Conservation (phyloP, 2,113 vertebrate species). For the Grallaria varia region DNA sequence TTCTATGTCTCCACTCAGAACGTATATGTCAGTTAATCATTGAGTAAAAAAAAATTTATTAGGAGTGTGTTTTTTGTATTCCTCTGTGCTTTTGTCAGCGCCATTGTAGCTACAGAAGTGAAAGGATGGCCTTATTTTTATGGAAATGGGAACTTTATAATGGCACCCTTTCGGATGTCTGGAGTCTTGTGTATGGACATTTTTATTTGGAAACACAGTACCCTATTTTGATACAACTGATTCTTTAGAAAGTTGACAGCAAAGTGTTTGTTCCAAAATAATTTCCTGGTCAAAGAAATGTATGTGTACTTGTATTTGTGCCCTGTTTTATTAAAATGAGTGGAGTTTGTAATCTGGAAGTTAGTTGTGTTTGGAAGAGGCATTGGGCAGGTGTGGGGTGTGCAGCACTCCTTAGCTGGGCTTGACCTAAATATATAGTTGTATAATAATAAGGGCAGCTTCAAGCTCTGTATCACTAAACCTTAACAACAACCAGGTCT, state of each 20-base stretch:
- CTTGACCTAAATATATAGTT: background rate
- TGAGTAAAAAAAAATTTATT: background rate
- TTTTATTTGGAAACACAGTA: background rate
- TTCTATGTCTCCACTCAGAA: fast-evolving
- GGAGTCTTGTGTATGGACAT: background rate
- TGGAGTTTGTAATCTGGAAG: background rate
- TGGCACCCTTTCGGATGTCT: background rate
- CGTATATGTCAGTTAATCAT: background rate
- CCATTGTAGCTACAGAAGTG: background rate
- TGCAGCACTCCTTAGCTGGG: background rate
- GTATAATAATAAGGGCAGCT: background rate
- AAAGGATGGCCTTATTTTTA: background rate
- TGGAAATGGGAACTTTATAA: fast-evolving
- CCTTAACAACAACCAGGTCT: background rate
- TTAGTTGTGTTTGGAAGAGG: background rate
- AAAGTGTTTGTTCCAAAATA: background rate
- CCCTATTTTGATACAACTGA: background rate
- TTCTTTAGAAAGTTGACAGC: background rate
- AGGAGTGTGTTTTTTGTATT: background rate
- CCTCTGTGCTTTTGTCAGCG: background rate
- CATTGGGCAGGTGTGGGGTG: background rate
- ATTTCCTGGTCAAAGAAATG: background rate
- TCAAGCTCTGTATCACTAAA: background rate
- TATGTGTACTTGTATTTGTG: background rate
- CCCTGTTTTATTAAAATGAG: background rate